A percentile compares a stretch with the other conserved stretches of the same genome.
Evolutionary conservation across 2,113 vertebrate genomes (phyloP).

Genomic region (Haliaeetus leucogaster): DNA sequence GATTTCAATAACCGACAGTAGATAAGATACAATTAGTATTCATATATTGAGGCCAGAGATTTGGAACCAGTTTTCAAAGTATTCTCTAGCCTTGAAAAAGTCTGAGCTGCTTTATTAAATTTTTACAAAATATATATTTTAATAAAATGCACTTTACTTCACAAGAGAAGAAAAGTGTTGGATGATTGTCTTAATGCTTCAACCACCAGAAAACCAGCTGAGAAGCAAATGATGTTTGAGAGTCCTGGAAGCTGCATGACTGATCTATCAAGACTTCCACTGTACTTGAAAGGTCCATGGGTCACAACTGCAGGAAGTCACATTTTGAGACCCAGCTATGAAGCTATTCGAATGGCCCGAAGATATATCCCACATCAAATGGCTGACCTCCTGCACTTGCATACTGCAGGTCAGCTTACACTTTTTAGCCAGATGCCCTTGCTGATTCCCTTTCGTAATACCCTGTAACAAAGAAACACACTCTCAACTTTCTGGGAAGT

Average conservation of each 20-base stretch:
- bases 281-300: slow-evolving; percentile 55
- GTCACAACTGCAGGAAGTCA: slow-evolving; percentile 58
- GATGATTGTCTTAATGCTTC: slow-evolving; percentile 47
- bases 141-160: slow-evolving; percentile 7
- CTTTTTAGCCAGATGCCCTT: slow-evolving; percentile 67
- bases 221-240: neutral
- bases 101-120: slow-evolving; percentile 9
- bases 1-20: slow-evolving; percentile 57
- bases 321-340: slow-evolving; percentile 52
- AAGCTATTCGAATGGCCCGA: slow-evolving; percentile 45
- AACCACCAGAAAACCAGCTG: slow-evolving; percentile 20
- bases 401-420: slow-evolving; percentile 60
- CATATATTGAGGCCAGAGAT: slow-evolving; percentile 59
- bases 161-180: neutral
- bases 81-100: slow-evolving; percentile 48
- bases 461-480: slow-evolving; percentile 65
- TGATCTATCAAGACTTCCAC: slow-evolving; percentile 47
- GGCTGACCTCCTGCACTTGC: slow-evolving; percentile 61
- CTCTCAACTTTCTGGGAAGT: slow-evolving; percentile 54
- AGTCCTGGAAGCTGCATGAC: slow-evolving; percentile 26
- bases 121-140: neutral
- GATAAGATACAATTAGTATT: slow-evolving; percentile 65
- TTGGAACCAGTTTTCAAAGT: slow-evolving; percentile 44
- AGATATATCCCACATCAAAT: slow-evolving; percentile 65
- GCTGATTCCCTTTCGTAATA: slow-evolving; percentile 56